phyloP scores from a whole-genome alignment of 2,888 invertebrate genomes.

The Agrotis puta region DNA sequence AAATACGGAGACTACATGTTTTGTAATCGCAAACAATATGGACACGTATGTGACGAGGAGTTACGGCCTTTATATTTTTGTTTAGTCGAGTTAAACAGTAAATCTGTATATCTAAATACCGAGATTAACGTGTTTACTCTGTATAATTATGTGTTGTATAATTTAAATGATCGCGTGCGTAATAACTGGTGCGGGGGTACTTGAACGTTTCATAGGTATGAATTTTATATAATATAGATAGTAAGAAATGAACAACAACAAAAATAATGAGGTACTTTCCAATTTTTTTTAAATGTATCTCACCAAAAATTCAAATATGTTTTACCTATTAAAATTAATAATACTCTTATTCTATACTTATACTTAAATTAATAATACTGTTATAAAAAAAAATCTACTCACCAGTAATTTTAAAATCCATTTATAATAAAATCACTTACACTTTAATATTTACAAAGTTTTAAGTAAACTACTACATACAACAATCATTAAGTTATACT shows the following conservation, averaged over 20 bases:
- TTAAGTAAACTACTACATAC: constrained; percentile 40
- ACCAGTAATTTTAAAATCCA: constrained; percentile 62
- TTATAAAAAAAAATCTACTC: constrained; percentile 38
- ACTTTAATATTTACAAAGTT: constrained; percentile 59
- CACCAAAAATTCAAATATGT: not conserved
- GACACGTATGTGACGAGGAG: not conserved
- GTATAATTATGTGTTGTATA: not conserved
- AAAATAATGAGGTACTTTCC: too few species aligned
- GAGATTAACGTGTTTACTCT: not conserved
- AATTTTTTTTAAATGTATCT: too few species aligned
- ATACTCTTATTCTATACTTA: too few species aligned
- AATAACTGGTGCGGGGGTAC: not conserved
- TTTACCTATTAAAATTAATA: too few species aligned
- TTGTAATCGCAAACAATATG: constrained; percentile 23
- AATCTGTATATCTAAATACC: not conserved
- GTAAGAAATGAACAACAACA: too few species aligned
- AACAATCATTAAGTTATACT: constrained; percentile 37
- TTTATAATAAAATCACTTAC: constrained; percentile 52
- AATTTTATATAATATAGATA: too few species aligned
- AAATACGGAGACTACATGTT: constrained; percentile 18
- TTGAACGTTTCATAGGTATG: not conserved
- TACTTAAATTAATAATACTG: not conserved
- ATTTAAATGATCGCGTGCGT: not conserved
- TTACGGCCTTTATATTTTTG: not conserved
- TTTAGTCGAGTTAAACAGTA: not conserved